Base-by-base conservation (phyloP, 1,140 invertebrate species). In the Trinorchestia longiramus region DNA sequence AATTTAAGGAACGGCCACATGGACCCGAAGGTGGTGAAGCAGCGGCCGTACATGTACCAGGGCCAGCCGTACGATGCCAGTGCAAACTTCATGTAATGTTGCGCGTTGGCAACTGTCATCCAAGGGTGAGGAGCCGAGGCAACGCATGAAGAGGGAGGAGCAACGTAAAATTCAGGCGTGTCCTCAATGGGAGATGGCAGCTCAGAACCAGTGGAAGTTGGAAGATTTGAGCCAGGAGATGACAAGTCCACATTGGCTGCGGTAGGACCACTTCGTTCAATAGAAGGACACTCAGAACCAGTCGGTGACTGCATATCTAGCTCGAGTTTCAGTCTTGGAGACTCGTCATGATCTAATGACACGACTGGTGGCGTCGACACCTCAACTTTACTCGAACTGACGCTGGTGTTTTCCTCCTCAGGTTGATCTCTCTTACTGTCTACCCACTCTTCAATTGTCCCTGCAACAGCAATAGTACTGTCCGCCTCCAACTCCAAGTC, bases 41-140 rank as follows among this genome's bases (percentile, higher is more conserved):
- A 98, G n/a, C 96, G 45, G 95, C 98, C 98, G 97, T 99, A 98
- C 96, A 99, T 97, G 97, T 98, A 99, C 97, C 99, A 98, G 43
- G 99, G 99, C 99, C 99, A 99, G 36, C 99, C 99, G 97, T 99
- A 99, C 95, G 98, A 98, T 43, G 98, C 98, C 15, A 99, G 98
- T n/a, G 98, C 98, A 97, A 98, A 99, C 97, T 98, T 98, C 98
- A 99, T 99, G 97, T 98, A 99, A 97, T 99, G 98, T n/a, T 96
- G 90, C 97, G 99, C 98, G 44, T 98, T 97, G 97, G 98, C 97
- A 98, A 98, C n/a, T 98, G 98, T 98, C 99, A 99, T 0, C 99
- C 98, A 97, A 99, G 97, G 96, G 4, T 96, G 96, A n/a, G 96
- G 96, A 23, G 96, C 96, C 43, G 92, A 40, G 19, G 92, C 92